Base-by-base conservation (phyloP, 2,797 vertebrate species). In the Pogoniulus pusillus region DNA sequence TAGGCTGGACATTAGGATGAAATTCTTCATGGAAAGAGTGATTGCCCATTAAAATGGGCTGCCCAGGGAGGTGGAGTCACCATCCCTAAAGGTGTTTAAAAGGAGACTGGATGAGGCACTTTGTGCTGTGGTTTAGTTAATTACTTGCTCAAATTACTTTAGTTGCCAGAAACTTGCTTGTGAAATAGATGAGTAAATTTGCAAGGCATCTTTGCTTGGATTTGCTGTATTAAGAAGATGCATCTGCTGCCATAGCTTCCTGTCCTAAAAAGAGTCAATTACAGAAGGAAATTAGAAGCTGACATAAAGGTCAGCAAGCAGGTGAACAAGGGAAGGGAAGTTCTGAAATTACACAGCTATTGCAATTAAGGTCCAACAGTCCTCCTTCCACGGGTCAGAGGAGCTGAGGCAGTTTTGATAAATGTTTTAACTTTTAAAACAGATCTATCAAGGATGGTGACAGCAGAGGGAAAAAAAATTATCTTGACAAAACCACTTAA, bases 281-380 rank as follows among this genome's bases (percentile, higher is more conserved):
- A 92, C 51, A 75, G 65, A 82, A 87, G 72, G 82, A 94, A 93
- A 93, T 93, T 82, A 95, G 69, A 93, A 89, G 72, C 72, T 81
- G 89, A 54, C 73, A 65, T 68, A 68, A 82, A 88, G 88, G 91
- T 88, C 69, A 87, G 65, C 79, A 39, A 82, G 58, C 32, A 84
- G 84, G 75, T 72, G 86, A 91, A 69, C 45, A 85, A 74, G 72
- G 24, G 64, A 86, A 93, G 23, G 29, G 45, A 90, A 87, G n/a
- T 77, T 82, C 76, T 85, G 65, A 88, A 91, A 92, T 87, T 77
- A 90, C 74, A 87, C 24, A 83, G 81, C 53, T 83, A 63, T 55
- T 84, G 77, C 84, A 91, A 74, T 94, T 95, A 93, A 89, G 19
- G 69, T 73, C 82, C 91, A 72, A 73, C 66, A 85, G 79, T 87